Evolutionary conservation across 2,113 vertebrate genomes (phyloP), one percentile per base, ranked within the genome.

Genomic region (Calidris pygmaea): DNA sequence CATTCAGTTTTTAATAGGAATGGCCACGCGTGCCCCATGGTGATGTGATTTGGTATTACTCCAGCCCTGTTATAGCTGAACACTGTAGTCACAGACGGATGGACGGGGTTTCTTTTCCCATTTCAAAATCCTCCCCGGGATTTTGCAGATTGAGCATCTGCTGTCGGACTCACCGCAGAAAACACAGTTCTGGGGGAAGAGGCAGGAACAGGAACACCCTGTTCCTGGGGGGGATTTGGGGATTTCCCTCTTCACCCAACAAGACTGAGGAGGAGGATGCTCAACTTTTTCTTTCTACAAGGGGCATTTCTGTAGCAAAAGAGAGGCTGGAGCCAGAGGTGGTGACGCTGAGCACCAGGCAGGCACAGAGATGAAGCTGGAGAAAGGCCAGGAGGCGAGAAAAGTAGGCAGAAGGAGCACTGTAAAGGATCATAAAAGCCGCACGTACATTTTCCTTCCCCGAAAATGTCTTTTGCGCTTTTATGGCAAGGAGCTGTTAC

Each of bases 401-500:
- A 77, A 88, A 96, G 68, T 7, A 59, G n/a, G 59, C 78, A 96
- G 93, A 59, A 83, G 52, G 56, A 90, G 77, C 21, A 60, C 77
- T 58, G 23, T 32, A 78, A 85, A 91, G 58, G 77, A 85, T 84
- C 53, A 95, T 22, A 81, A 92, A 93, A 96, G 77, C 91, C 78
- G 53, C 83, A 50, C 3, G 43, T 34, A 87, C 86, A 50, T 87
- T 76, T 87, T 70, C 74, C 84, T 93, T 91, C 74, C 50, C 92
- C 82, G 81, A 70, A 96, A 96, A 94, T 41, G 59, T 48, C 95
- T 96, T 96, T 93, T 95, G 86, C 87, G 81, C 92, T 93, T 91
- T 93, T 92, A 91, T 83, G 89, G 92, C 95, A 82, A 92, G 89
- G 86, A 92, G 89, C 90, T 93, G 79, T 81, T 39, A 89, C 92